Evolutionary conservation across 1,140 invertebrate species (phyloP), one percentile per base, ranked within the genome.

Genomic region (Drosophila rhopaloa): DNA sequence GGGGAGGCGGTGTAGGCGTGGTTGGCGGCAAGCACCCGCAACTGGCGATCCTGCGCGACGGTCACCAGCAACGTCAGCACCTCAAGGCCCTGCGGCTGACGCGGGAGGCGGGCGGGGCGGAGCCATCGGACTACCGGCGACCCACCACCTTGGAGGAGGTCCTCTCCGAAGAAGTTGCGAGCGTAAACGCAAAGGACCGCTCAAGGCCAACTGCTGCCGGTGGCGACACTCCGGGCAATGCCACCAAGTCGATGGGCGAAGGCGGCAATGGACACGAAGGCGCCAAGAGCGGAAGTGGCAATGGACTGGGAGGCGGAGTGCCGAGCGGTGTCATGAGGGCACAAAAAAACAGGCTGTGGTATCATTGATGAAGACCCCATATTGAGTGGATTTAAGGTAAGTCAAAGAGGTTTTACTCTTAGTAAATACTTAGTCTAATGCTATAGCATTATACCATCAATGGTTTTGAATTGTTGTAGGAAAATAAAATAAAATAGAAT

Each of bases 311-410:
- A 41, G 65, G 40, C 32, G 46, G 19, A 59, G 43, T 76, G 53
- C 47, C 68, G 27, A 89, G 79, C 44, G 70, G 65, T 80, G 84
- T 71, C 57, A 71, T 71, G 56, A 77, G 77, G 72, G 86, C 88
- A 84, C 80, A 79, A 84, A 91, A 83, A 72, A 91, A 89, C 68
- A 91, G 90, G 90, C 90, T 91, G 90, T 91, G 90, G 90, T 90
- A 91, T 88, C 86, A 90, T 91, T 91, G 90, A 91, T 91, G 81
- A 89, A 91, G 90, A 76, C 80, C 67, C 76, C 66, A 88, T 68
- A 81, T 89, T 84, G 43, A 90, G 89, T 82, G 86, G 90, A 91
- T 85, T 91, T 90, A 68, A 91, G 90, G 90, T 91, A 37, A 85
- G 90, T 62, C 14, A 40, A 7, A 32, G 0, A 0, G 16, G 16